Conservation (phyloP, 2,797 vertebrate genomes). For the Protonibea diacanthus region DNA sequence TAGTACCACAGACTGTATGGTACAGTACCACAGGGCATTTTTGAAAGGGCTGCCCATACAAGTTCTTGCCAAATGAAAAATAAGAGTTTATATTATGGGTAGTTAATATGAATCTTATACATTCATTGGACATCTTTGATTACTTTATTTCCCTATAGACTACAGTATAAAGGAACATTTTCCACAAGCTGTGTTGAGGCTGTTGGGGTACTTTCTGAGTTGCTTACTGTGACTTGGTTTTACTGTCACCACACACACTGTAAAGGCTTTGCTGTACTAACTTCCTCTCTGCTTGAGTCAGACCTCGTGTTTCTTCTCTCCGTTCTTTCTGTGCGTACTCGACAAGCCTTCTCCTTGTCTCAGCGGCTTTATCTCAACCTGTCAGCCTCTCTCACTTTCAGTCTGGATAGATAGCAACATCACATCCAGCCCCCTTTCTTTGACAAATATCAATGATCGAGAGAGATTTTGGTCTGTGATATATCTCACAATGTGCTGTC, state of each 20-base stretch:
- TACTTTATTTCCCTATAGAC: background rate
- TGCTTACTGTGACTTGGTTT: background rate
- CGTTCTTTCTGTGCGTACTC: background rate
- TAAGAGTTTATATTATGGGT: too few species aligned
- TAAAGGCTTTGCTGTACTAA: background rate
- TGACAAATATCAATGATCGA: constrained; percentile 36
- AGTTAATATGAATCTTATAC: background rate
- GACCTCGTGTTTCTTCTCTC: constrained; percentile 1
- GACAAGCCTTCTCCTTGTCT: background rate
- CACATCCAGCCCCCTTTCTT: constrained; percentile 7
- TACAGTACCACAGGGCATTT: too few species aligned
- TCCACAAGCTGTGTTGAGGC: background rate
- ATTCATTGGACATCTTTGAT: background rate
- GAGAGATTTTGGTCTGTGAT: constrained; percentile 42
- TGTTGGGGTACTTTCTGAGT: background rate
- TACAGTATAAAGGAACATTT: background rate
- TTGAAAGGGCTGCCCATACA: background rate
- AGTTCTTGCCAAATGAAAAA: background rate
- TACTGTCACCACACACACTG: background rate
- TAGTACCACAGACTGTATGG: too few species aligned
- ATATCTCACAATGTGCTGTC: constrained; percentile 19
- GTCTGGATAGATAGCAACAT: constrained; percentile 12
- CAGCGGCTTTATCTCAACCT: constrained; percentile 24
- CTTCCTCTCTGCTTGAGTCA: constrained; percentile 2
- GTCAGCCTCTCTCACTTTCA: constrained; percentile 21